phyloP scores from a whole-genome alignment of 2,797 vertebrate genomes.

The Melanotaenia maccullochi region DNA sequence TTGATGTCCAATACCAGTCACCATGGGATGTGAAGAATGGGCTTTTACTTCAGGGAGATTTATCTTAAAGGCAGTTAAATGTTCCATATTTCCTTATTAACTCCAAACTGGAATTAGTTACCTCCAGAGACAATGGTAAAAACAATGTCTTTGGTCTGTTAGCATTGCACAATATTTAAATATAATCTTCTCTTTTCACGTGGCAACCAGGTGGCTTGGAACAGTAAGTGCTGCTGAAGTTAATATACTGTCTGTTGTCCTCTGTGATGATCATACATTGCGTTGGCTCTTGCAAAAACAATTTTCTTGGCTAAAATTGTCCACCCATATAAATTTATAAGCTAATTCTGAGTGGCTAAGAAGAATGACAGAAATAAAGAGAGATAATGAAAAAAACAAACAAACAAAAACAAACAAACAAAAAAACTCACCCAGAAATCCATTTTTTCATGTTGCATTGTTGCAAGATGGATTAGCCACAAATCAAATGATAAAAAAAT shows the following conservation, averaged over 20 bases:
- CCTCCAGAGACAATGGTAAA: constrained; percentile 40
- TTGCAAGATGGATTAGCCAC: not conserved
- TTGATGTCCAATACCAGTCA: constrained; percentile 74
- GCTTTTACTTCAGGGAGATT: constrained; percentile 67
- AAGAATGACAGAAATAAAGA: constrained; percentile 8
- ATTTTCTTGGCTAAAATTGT: constrained; percentile 30
- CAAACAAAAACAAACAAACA: not conserved
- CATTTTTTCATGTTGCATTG: not conserved
- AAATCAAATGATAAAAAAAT: not conserved
- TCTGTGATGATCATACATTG: constrained; percentile 13
- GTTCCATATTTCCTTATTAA: constrained; percentile 63
- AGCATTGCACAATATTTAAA: constrained; percentile 25
- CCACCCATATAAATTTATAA: not conserved
- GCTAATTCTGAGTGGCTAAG: constrained; percentile 17
- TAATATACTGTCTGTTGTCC: constrained; percentile 28
- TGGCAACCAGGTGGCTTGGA: constrained; percentile 17
- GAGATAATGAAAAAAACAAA: not conserved
- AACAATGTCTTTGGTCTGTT: constrained; percentile 43
- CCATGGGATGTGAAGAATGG: constrained; percentile 57
- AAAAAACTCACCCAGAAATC: not conserved
- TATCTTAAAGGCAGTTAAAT: constrained; percentile 68
- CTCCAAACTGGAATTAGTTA: constrained; percentile 54
- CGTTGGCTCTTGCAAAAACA: constrained; percentile 24
- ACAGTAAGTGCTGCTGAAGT: constrained; percentile 23
- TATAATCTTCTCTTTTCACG: constrained; percentile 1